These are phyloP conservation scores for Pseudorectes ferrugineus DNA, from an alignment of 2,113 vertebrate species.

Conservation along the genomic window DNA sequence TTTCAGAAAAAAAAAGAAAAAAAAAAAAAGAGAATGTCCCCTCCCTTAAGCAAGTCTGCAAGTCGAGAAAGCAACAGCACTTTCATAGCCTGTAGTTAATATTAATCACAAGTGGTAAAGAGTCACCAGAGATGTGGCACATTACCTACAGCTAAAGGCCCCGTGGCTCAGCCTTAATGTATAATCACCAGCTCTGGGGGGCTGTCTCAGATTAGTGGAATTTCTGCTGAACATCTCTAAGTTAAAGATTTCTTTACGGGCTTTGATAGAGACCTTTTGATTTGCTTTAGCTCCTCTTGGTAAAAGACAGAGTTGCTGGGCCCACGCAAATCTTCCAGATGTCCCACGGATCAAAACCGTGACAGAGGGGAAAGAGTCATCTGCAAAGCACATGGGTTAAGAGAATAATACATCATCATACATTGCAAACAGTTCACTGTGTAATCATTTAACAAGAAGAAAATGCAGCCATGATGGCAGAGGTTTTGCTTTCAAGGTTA, in stretches of 20 bases:
- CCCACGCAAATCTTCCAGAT: constrained; percentile 94
- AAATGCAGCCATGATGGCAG: neutral
- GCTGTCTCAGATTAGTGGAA: constrained; percentile 31
- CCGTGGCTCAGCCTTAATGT: constrained; percentile 18
- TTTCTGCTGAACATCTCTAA: constrained; percentile 38
- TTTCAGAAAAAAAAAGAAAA: neutral
- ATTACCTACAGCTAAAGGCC: constrained; percentile 49
- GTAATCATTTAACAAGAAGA: neutral
- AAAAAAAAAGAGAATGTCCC: neutral
- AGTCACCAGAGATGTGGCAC: constrained; percentile 25
- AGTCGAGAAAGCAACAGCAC: neutral
- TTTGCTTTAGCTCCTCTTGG: constrained; percentile 91
- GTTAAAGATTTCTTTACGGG: constrained; percentile 43
- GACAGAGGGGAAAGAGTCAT: constrained; percentile 91
- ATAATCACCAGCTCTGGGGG: constrained; percentile 26
- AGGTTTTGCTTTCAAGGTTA: neutral
- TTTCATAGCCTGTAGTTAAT: neutral
- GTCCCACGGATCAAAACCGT: constrained; percentile 90
- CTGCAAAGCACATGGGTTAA: constrained; percentile 54
- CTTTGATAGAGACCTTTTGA: constrained; percentile 85
- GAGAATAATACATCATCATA: neutral
- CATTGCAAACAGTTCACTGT: neutral
- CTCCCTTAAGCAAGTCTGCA: neutral
- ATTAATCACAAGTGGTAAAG: neutral
- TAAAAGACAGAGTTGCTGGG: constrained; percentile 93